Base-by-base conservation (phyloP, 2,113 vertebrate genomes). In the Cricetomys ansorgei region DNA sequence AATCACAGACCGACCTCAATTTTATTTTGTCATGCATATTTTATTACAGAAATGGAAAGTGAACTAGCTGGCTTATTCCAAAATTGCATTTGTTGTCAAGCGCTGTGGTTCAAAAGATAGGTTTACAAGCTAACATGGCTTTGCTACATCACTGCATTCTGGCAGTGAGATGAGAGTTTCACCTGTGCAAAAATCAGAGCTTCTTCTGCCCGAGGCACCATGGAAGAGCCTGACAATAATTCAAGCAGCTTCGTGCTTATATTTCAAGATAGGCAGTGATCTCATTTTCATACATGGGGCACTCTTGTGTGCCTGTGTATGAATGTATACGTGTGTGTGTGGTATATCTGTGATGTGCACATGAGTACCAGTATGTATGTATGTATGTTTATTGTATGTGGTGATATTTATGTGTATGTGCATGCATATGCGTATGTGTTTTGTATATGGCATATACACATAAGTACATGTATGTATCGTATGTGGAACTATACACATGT, bases 31-130 rank as follows among this genome's bases (percentile, higher is more conserved):
- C 25, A 25, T 57, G 92, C 16, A 73, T 59, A 86, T 67, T 70
- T 95, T 75, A 86, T 86, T 81, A 86, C 21, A 92, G 88, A 93
- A 53, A 91, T 25, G 5, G 48, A 67, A 93, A 92, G 53, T 62
- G 27, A 88, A 19, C 64, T 89, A 84, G 59, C 31, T 9, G 37
- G 64, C n/a, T 21, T 55, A 85, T 80, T 80, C 80, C 12, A 62
- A 48, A 96, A 76, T 15, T 40, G 3, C 65, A 40, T 89, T 72
- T 73, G 19, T 57, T 93, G 93, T 93, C 70, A 84, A 93, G 40
- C 25, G n/a, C 64, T 73, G 1, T 34, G 12, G 37, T 65, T 89
- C 70, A 21, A 92, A 67, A 88, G 25, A 80, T 12, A 89, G 84
- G 79, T 62, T 84, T 76, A 91, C 11, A 85, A 65, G n/a, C 77